Evolutionary conservation across 2,797 vertebrate genomes (phyloP), one percentile per base, ranked within the genome.

Genomic region (Myotis findleyi): DNA sequence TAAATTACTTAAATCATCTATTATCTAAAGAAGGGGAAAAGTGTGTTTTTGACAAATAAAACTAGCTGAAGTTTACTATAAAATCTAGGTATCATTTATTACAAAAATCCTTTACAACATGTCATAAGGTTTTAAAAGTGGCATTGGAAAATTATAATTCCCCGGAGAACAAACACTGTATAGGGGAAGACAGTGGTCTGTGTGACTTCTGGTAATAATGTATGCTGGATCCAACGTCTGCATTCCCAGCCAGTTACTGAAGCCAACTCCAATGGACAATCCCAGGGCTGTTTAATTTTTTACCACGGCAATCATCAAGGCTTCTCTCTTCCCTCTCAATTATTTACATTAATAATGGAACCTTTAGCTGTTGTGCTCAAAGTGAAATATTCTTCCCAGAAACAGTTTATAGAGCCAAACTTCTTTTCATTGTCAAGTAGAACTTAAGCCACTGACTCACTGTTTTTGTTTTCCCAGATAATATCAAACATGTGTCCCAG

Each of bases 321-420:
- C 57, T 80, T 95, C 83, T 71, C n/a, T 93, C 89, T 90, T 96
- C n/a, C 76, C 36, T 93, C 84, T 84, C 9, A 44, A 93, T 97
- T 97, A 95, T 96, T 97, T 96, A 96, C 89, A 97, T 97, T 97
- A 96, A 95, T 96, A 95, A 96, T 87, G 72, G 82, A 97, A 96
- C 51, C 16, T 75, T 76, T 89, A 95, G 62, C 80, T 91, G 86
- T 84, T 95, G 47, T 18, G 4, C 44, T 91, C 44, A 73, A 38
- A 91, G 71, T 95, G 55, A 96, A 97, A 93, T 95, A 83, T 80
- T 90, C 93, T 93, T 95, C 92, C 86, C 85, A 91, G 95, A 66
- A 92, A 94, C 30, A 84, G 41, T 82, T 92, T 95, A 71, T 21
- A 36, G n/a, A 97, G 80, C 55, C 86, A 97, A 91, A 93, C n/a